These are phyloP conservation scores for Fragum whitleyi DNA, from an alignment of 2,888 invertebrate species.

Conservation along the genomic window DNA sequence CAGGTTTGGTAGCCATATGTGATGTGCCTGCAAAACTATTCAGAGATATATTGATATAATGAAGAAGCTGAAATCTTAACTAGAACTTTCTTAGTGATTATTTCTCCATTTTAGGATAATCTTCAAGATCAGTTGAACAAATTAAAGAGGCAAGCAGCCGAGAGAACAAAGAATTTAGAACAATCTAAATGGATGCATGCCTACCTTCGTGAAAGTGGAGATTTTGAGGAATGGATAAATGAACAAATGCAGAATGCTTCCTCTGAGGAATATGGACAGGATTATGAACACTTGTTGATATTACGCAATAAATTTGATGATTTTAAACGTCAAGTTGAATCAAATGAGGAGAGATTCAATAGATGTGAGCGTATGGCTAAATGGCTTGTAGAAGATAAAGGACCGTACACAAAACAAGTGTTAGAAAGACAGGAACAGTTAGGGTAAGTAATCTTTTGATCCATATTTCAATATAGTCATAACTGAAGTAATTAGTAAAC, in stretches of 20 bases:
- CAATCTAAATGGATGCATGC: constrained; percentile 93
- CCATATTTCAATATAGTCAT: not conserved
- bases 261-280: constrained; percentile 98
- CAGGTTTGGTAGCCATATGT: too few relatives aligned
- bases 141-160: constrained; percentile 92
- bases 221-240: constrained; percentile 97
- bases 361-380: constrained; percentile 87
- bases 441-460: constrained; percentile 90
- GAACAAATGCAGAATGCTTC: constrained; percentile 96
- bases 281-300: constrained; percentile 95
- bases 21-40: too few relatives aligned
- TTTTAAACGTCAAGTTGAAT: constrained; percentile 92
- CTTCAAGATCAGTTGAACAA: constrained; percentile 88
- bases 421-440: constrained; percentile 94
- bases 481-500: too few relatives aligned
- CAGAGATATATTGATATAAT: too few relatives aligned
- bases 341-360: constrained; percentile 94
- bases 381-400: constrained; percentile 89
- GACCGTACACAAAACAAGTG: constrained; percentile 93
- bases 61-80: too few relatives aligned
- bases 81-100: too few relatives aligned
- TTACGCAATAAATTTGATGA: constrained; percentile 95
- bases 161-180: constrained; percentile 93
- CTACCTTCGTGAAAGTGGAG: constrained; percentile 88
- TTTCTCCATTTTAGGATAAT: constrained; percentile 70